These are phyloP conservation scores for Ormyrus thymus DNA, from an alignment of 2,888 invertebrate genomes.

Conservation along the genomic window DNA sequence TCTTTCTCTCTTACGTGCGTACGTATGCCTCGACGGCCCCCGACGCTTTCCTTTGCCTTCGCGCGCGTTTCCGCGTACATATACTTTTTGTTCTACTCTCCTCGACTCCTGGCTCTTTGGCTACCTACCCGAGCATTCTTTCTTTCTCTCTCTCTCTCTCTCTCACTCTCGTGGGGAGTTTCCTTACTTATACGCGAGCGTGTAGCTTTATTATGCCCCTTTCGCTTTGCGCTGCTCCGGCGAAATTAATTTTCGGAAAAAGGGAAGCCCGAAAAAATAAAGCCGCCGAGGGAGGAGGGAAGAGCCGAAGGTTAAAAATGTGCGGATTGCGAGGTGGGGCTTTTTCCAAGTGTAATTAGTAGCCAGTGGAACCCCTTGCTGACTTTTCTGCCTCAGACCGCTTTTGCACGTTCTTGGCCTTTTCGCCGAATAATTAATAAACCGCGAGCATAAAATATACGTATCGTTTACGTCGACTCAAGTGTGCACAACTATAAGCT, in stretches of 20 bases:
- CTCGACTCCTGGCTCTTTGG: constrained; percentile 19
- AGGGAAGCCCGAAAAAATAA: constrained; percentile 40
- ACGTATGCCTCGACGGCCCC: constrained; percentile 58
- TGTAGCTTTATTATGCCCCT: not conserved
- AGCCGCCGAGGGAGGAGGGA: not conserved
- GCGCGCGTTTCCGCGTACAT: constrained; percentile 62
- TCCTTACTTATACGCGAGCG: constrained; percentile 16
- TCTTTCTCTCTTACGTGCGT: constrained; percentile 58
- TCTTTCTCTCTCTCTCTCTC: not conserved
- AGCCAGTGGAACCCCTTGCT: constrained; percentile 21
- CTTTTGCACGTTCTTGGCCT: constrained; percentile 54
- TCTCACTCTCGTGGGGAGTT: not conserved
- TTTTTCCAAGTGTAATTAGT: constrained; percentile 46
- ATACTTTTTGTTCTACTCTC: constrained; percentile 58
- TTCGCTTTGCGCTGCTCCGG: constrained; percentile 23
- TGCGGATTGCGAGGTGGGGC: not conserved
- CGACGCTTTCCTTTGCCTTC: constrained; percentile 64
- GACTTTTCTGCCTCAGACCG: constrained; percentile 21
- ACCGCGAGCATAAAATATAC: not conserved
- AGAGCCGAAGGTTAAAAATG: not conserved
- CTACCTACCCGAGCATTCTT: constrained; percentile 34
- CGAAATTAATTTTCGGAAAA: constrained; percentile 52
- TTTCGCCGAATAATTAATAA: constrained; percentile 46
- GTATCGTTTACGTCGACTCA: not conserved
- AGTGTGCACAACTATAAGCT: not conserved